phyloP scores from a whole-genome alignment of 2,797 vertebrate genomes.

The Esox lucius region DNA sequence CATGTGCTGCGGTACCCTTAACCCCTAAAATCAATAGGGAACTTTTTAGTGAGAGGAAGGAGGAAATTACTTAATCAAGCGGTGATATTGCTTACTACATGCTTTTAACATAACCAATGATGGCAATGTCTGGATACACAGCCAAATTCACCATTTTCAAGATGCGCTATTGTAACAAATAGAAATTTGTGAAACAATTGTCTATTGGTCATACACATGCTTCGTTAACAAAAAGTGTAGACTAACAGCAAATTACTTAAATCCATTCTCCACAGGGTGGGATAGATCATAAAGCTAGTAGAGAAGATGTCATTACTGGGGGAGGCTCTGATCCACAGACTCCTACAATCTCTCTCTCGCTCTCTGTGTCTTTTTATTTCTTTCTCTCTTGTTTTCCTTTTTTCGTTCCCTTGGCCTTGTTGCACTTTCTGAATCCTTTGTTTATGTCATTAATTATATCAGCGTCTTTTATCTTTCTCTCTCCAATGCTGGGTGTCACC shows the following conservation, averaged over 20 bases:
- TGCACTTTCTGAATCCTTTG: constrained; percentile 21
- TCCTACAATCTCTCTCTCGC: neutral
- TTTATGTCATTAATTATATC: constrained; percentile 33
- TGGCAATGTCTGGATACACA: neutral
- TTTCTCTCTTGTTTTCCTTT: neutral
- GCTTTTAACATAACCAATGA: neutral
- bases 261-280: too few relatives aligned
- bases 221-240: too few relatives aligned
- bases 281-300: too few relatives aligned
- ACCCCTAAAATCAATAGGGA: neutral
- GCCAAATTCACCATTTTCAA: too few relatives aligned
- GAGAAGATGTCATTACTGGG: too few relatives aligned
- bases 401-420: neutral
- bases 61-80: neutral
- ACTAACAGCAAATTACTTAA: too few relatives aligned
- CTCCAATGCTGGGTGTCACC: constrained; percentile 26
- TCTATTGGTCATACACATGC: too few relatives aligned
- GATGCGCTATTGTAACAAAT: too few relatives aligned
- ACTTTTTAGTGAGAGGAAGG: neutral
- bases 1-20: neutral
- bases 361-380: too few relatives aligned
- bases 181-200: neutral
- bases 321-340: too few relatives aligned
- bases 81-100: neutral
- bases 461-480: constrained; percentile 30